These are phyloP conservation scores for Torymus aiolomorphi DNA, from an alignment of 2,888 invertebrate genomes.

Conservation along the genomic window DNA sequence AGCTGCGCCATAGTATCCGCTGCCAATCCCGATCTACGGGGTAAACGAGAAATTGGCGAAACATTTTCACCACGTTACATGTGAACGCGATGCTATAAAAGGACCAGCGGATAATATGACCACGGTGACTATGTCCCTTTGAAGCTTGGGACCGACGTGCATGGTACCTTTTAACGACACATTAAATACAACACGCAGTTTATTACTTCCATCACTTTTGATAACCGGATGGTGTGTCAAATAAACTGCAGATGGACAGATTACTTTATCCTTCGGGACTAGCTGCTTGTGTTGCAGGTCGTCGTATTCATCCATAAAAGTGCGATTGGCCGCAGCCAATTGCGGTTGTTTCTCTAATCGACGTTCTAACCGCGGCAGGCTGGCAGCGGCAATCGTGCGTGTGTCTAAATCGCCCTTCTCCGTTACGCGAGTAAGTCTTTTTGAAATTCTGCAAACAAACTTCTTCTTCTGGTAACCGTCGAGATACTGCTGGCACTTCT, in stretches of 20 bases:
- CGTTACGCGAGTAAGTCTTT: too few relatives aligned
- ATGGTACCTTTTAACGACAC: not conserved
- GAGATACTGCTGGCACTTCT: too few relatives aligned
- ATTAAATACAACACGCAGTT: not conserved
- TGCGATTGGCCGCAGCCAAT: too few relatives aligned
- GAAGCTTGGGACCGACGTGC: not conserved
- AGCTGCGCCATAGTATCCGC: slow-evolving; percentile 61
- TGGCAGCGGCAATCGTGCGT: too few relatives aligned
- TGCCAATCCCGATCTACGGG: slow-evolving; percentile 60
- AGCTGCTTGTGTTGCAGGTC: too few relatives aligned
- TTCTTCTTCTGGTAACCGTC: too few relatives aligned
- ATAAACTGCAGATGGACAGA: not conserved
- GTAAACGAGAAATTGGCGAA: slow-evolving; percentile 56
- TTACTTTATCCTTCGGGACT: too few relatives aligned
- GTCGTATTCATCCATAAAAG: too few relatives aligned
- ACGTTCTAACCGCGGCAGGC: too few relatives aligned
- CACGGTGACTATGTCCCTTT: not conserved
- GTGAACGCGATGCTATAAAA: slow-evolving; percentile 29
- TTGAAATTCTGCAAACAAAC: too few relatives aligned
- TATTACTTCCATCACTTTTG: not conserved
- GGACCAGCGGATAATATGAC: not conserved
- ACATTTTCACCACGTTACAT: slow-evolving; percentile 50
- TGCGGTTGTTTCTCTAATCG: too few relatives aligned
- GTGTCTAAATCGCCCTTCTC: too few relatives aligned
- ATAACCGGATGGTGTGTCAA: not conserved